Percentiles rank a stretch among this genome's conserved stretches.
Conservation (phyloP, 2,797 vertebrate species). For the Anguilla anguilla region DNA sequence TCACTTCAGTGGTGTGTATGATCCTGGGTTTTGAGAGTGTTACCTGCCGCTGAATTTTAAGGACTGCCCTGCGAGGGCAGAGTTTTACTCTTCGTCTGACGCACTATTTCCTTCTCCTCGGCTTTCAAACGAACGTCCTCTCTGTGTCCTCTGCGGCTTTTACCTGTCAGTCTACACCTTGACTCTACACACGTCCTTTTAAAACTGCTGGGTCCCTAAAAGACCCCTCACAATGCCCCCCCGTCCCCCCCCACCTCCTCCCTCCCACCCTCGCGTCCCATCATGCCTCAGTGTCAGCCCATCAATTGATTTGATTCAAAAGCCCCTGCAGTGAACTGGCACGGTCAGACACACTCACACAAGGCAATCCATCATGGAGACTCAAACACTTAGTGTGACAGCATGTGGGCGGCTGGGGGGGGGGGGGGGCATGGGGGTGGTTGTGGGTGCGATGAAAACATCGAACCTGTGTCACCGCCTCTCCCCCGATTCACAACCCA, state of each 20-base stretch:
- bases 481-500: not conserved
- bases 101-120: conserved; percentile 48
- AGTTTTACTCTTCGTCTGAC: conserved; percentile 51
- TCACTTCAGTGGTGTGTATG: not conserved
- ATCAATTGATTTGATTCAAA: conserved; percentile 79
- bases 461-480: not conserved
- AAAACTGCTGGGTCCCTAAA: conserved; percentile 42
- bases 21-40: not conserved
- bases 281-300: conserved; percentile 80
- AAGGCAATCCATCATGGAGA: conserved; percentile 79
- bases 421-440: not conserved
- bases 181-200: conserved; percentile 40
- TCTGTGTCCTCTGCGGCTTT: conserved; percentile 60
- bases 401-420: conserved; percentile 45
- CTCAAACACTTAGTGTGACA: conserved; percentile 75
- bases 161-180: conserved; percentile 54
- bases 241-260: conserved; percentile 47
- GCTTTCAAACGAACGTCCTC: not conserved
- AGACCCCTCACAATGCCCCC: conserved; percentile 26
- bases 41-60: conserved; percentile 52
- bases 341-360: conserved; percentile 79
- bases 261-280: conserved; percentile 61
- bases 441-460: not conserved
- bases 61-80: conserved; percentile 39
- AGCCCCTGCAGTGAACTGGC: conserved; percentile 74